A percentile compares a stretch with the other conserved stretches of the same genome.
These are phyloP conservation scores for Aromia moschata DNA, from an alignment of 2,888 invertebrate genomes.

Conservation along the genomic window DNA sequence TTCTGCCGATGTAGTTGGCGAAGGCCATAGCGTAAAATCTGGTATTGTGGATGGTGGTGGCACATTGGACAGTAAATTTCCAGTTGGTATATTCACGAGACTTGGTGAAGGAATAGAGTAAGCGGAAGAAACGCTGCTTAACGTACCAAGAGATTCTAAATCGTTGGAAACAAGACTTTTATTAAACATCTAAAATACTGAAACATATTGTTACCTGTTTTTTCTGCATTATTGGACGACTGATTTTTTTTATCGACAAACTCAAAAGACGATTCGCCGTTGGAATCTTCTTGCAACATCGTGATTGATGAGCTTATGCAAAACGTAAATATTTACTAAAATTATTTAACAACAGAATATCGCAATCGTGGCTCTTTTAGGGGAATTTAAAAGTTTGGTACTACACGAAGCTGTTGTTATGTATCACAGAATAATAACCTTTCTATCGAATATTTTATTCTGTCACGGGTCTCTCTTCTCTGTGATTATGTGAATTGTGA, in stretches of 20 bases:
- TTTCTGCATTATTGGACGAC: slow-evolving; percentile 44
- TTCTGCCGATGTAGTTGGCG: slow-evolving; percentile 35
- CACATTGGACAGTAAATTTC: slow-evolving; percentile 74
- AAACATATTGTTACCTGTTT: slow-evolving; percentile 44
- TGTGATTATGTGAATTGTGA: too few species aligned
- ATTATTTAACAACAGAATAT: slow-evolving; percentile 4
- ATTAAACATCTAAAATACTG: slow-evolving; percentile 34
- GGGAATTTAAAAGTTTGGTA: background rate
- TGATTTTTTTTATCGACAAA: slow-evolving; percentile 60
- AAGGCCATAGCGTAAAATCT: slow-evolving; percentile 68
- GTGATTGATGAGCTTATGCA: slow-evolving; percentile 6
- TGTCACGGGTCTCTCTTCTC: too few species aligned
- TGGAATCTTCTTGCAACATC: slow-evolving; percentile 60
- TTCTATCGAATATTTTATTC: too few species aligned
- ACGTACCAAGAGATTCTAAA: slow-evolving; percentile 61
- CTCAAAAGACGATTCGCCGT: slow-evolving; percentile 62
- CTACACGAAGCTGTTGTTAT: too few species aligned
- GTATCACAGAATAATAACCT: too few species aligned
- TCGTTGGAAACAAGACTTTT: slow-evolving; percentile 14
- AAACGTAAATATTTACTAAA: background rate
- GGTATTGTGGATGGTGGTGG: slow-evolving; percentile 75
- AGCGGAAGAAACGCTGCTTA: slow-evolving; percentile 61
- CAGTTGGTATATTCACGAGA: slow-evolving; percentile 60
- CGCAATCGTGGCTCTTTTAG: slow-evolving; percentile 3
- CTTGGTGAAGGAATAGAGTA: slow-evolving; percentile 63